Conservation (phyloP, 2,113 vertebrate genomes). For the Columba livia region DNA sequence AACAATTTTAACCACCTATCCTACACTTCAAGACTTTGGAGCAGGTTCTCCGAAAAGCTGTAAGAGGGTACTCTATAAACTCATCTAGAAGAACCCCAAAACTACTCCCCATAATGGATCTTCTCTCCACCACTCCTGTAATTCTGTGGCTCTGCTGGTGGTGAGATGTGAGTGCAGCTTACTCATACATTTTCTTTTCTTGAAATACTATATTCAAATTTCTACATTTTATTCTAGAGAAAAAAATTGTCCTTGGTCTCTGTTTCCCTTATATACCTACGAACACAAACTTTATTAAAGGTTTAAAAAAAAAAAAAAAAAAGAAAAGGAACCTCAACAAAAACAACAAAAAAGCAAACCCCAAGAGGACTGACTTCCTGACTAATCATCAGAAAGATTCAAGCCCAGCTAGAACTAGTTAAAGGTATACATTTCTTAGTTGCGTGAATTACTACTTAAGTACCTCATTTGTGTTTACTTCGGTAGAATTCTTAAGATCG, state of each 20-base stretch:
- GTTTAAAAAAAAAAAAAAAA: not conserved
- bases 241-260: not conserved
- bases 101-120: not conserved
- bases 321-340: not conserved
- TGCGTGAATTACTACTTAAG: not conserved
- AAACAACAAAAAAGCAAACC: fast-evolving
- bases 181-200: not conserved
- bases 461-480: not conserved
- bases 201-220: not conserved
- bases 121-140: fast-evolving
- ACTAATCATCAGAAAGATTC: not conserved
- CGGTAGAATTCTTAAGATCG: not conserved
- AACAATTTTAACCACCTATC: not conserved
- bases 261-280: not conserved
- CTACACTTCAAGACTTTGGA: not conserved
- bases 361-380: not conserved
- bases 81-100: not conserved
- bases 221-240: not conserved
- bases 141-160: not conserved
- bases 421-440: not conserved
- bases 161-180: not conserved
- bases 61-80: not conserved
- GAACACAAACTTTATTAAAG: not conserved
- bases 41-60: not conserved
- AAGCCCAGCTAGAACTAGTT: not conserved